Evolutionary conservation across 1,140 invertebrate genomes (phyloP), one percentile per base, ranked within the genome.

Genomic region (Varroa destructor): DNA sequence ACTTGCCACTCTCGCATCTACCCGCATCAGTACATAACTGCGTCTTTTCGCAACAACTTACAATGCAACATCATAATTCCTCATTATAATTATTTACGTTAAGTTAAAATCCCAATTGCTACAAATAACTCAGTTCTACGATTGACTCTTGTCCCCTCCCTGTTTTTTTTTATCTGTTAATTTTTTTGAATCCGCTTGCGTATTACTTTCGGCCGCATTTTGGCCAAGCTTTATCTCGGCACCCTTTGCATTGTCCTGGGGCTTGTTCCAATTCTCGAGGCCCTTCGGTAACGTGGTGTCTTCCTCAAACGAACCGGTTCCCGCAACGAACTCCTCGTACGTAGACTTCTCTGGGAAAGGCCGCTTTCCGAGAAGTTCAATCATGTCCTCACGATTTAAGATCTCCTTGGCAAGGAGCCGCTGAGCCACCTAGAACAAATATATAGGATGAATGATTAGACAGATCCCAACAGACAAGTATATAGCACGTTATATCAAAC

Each of bases 321-420:
- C 96, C 82, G 94, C 94, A 0, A 99, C 96, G 81, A 99, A 99
- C 78, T 99, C 90, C 82, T 99, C 97, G 78, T 99, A 99, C 4
- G 96, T 98, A 14, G 94, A 95, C 82, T 98, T 99, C 81, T 99
- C 97, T 43, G 88, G 87, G 86, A 99, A 99, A 0, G 97, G 97
- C 75, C 97, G 82, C 57, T 86, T 82, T 4, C 97, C 97, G 1
- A 99, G 82, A 5, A 99, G 80, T 80, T 98, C 93, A 74, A 99
- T 91, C 93, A 99, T 97, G 77, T 99, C 96, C 46, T 97, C 91
- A 73, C 97, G 86, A 77, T 89, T 92, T 42, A 99, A 83, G 72
- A 97, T 89, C 82, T 99, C 97, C 78, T 95, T 90, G 78, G 95
- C 90, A 43, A 99, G 80, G 72, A 99, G 83, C 71, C 92, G 83